Evolutionary conservation across 2,888 invertebrate species (phyloP), one percentile per base, ranked within the genome.

Genomic region (Cephonodes hylas): DNA sequence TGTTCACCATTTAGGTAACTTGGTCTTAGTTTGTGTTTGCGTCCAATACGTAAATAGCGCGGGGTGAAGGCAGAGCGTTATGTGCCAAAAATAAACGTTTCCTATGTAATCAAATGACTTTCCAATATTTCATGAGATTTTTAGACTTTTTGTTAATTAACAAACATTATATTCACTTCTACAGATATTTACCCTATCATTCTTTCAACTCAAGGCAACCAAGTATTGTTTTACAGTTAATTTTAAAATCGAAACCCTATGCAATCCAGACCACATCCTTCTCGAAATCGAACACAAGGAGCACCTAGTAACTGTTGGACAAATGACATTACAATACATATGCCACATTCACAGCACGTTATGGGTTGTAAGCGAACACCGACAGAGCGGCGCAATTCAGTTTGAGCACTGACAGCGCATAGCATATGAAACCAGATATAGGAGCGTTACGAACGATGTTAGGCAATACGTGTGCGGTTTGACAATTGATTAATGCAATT

Each of bases 401-500:
- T 78, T 81, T 77, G 77, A 71, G 72, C 75, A 79, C 75, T 78
- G 79, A 80, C 75, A 76, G 31, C 20, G 20, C 8, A 20, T 10
- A 48, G 53, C 67, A 69, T 63, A 69, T 75, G 80, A 74, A 78
- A 83, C 76, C 71, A 68, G 75, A 83, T 74, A 78, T 72, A 23
- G 42, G 38, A 10, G 61, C 23, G 18, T 15, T 63, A 63, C 63
- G 74, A 53, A 53, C 53, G 31, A 53, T 67, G 70, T 79, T 73
- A 78, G 72, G 77, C 76, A 78, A 81, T 81, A 80, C 77, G 75
- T 23, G 46, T 8, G 53, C 31, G 27, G 81, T 83, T 82, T 84
- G 89, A 89, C 89, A 89, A 88, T 87, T 88, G 89, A 90, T 89
- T 90, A 90, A 91, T 91, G 86, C 90, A 88, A 91, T 89, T 81